Conservation (phyloP, 1,140 invertebrate genomes). For the Meloidogyne floridensis region DNA sequence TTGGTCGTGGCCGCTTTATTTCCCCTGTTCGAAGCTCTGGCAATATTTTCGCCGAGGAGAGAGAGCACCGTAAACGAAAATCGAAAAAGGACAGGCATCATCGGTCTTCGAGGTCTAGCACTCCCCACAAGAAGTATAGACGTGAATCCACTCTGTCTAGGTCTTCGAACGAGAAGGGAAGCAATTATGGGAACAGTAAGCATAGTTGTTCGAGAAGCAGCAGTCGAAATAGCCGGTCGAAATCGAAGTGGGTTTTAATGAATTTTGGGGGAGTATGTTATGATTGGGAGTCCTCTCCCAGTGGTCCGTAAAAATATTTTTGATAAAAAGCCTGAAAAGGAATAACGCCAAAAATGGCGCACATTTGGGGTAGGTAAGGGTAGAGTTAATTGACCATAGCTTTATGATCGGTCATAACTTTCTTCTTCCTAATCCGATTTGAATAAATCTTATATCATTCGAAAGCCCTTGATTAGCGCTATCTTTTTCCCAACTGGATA, state of each 20-base stretch:
- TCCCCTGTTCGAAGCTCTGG: constrained; percentile 27
- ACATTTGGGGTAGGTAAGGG: too few species aligned
- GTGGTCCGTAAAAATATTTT: too few species aligned
- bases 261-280: too few species aligned
- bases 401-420: too few species aligned
- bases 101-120: constrained; percentile 4
- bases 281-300: too few species aligned
- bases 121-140: constrained; percentile 6
- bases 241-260: background rate
- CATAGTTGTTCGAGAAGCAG: background rate
- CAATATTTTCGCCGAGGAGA: constrained; percentile 27
- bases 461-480: too few species aligned
- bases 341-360: too few species aligned
- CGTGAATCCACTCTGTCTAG: background rate
- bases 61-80: constrained; percentile 11
- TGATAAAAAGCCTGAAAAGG: too few species aligned
- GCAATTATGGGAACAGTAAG: background rate
- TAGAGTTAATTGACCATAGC: too few species aligned
- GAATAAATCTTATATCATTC: too few species aligned
- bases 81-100: background rate
- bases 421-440: too few species aligned
- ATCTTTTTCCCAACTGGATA: too few species aligned
- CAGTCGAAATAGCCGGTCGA: background rate
- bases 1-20: constrained; percentile 15
- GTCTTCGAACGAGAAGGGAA: background rate